Evolutionary conservation across 2,113 vertebrate genomes (phyloP).

Genomic region (Tichodroma muraria): DNA sequence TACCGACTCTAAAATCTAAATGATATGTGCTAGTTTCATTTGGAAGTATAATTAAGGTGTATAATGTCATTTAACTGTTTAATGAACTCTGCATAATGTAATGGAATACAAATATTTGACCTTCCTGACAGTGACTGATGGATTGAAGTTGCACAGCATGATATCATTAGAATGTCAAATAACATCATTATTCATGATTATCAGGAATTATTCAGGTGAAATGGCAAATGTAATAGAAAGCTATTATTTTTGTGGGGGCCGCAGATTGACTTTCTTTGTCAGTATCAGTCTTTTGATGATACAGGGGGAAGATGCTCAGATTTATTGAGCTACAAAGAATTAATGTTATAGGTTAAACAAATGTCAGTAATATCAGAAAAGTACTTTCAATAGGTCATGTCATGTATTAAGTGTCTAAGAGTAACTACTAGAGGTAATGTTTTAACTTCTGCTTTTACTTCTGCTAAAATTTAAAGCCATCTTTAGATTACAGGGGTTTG

Average conservation of each 20-base stretch:
- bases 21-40: constrained; percentile 60
- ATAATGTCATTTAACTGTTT: constrained; percentile 75
- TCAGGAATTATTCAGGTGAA: constrained; percentile 79
- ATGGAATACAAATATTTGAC: constrained; percentile 78
- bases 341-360: constrained; percentile 66
- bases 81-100: constrained; percentile 68
- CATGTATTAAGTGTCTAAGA: background rate
- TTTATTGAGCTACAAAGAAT: constrained; percentile 66
- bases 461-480: background rate
- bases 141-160: constrained; percentile 72
- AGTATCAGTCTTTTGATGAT: constrained; percentile 47
- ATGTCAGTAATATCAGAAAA: constrained; percentile 61
- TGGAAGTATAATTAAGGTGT: constrained; percentile 67
- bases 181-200: constrained; percentile 89
- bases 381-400: constrained; percentile 43
- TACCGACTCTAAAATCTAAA: constrained; percentile 44
- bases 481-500: background rate
- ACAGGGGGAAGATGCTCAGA: constrained; percentile 50
- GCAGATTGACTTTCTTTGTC: constrained; percentile 68
- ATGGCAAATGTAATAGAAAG: constrained; percentile 75
- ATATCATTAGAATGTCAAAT: constrained; percentile 80
- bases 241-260: constrained; percentile 70
- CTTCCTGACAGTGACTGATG: constrained; percentile 81
- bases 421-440: background rate
- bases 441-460: background rate